These are phyloP conservation scores for Silurus asotus DNA, from an alignment of 2,113 vertebrate genomes.

Conservation along the genomic window DNA sequence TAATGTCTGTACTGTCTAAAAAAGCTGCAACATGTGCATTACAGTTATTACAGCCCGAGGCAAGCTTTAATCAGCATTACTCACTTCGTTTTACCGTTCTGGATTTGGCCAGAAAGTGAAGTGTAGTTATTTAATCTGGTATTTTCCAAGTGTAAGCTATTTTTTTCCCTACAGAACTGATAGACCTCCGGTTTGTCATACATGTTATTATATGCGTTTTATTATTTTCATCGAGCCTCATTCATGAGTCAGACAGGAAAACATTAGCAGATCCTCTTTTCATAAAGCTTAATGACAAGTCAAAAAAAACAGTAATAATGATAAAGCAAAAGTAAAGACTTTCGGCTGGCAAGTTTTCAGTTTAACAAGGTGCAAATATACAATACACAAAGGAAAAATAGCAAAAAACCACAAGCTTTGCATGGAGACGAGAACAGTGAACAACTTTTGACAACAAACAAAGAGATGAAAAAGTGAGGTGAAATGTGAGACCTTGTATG, in stretches of 20 bases:
- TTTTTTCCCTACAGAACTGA: not conserved
- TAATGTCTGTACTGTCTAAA: not conserved
- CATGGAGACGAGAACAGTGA: too few species aligned
- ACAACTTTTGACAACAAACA: too few species aligned
- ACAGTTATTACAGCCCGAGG: not conserved
- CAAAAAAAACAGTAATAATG: not conserved
- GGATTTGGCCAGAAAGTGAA: not conserved
- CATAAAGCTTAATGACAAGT: not conserved
- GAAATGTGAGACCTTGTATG: too few species aligned
- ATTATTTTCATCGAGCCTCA: not conserved
- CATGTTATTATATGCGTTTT: not conserved
- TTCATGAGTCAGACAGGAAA: not conserved
- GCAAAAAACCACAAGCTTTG: too few species aligned
- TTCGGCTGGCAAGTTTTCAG: not conserved
- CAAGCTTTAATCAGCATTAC: constrained; percentile 9
- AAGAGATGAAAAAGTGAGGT: too few species aligned
- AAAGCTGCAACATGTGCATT: constrained; percentile 10
- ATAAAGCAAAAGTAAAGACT: not conserved
- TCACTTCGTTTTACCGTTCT: not conserved
- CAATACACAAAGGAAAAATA: not conserved
- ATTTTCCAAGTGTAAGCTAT: too few species aligned
- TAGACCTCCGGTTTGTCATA: not conserved
- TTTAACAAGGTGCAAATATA: too few species aligned
- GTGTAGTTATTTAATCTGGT: not conserved
- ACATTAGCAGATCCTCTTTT: not conserved